phyloP scores from a whole-genome alignment of 2,888 invertebrate genomes.

The Eurytoma adleriae region DNA sequence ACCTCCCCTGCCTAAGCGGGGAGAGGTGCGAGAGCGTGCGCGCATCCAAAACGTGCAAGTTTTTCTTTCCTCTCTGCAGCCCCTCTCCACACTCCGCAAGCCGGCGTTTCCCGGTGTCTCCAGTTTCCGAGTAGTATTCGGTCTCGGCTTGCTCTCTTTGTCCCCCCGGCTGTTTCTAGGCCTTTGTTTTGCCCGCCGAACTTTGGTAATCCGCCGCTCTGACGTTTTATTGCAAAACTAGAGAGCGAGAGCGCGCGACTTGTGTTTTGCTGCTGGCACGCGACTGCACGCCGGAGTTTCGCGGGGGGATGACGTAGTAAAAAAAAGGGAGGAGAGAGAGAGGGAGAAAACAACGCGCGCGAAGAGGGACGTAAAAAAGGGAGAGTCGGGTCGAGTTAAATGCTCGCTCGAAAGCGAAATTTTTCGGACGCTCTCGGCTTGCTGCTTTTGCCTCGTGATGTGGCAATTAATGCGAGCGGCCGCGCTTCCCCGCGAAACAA shows the following conservation, averaged over 20 bases:
- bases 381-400: slow-evolving; percentile 12
- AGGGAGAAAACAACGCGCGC: neutral
- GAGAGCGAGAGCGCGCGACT: slow-evolving; percentile 25
- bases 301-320: neutral
- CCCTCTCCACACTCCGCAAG: neutral
- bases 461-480: slow-evolving; percentile 45
- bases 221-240: slow-evolving; percentile 53
- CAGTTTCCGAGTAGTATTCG: neutral
- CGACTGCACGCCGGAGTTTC: slow-evolving; percentile 8
- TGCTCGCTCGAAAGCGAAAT: slow-evolving; percentile 43
- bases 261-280: slow-evolving; percentile 21
- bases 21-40: neutral
- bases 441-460: slow-evolving; percentile 34
- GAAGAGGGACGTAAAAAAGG: neutral
- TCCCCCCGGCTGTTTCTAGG: slow-evolving; percentile 6
- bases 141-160: slow-evolving; percentile 1
- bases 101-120: slow-evolving; percentile 5
- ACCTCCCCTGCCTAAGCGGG: neutral
- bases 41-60: neutral
- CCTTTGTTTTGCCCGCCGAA: slow-evolving; percentile 43
- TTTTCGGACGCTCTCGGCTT: slow-evolving; percentile 39
- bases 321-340: neutral
- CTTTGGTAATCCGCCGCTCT: slow-evolving; percentile 46
- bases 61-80: neutral
- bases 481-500: slow-evolving; percentile 40